These are phyloP conservation scores for Hippopotamus amphibius DNA, from an alignment of 2,113 vertebrate genomes.

Conservation along the genomic window DNA sequence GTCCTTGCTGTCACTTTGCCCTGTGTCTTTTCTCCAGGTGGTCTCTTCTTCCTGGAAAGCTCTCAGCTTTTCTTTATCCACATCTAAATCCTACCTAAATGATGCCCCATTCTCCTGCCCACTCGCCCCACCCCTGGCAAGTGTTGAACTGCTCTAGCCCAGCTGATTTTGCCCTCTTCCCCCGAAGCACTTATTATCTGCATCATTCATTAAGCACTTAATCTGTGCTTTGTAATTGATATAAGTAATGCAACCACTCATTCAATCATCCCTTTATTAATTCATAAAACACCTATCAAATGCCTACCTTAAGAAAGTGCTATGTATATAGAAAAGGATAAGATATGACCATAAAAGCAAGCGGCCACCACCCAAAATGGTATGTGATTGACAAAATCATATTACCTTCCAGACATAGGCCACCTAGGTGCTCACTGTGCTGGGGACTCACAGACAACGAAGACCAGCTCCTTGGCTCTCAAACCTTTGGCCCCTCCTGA, in stretches of 20 bases:
- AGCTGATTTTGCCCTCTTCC: not conserved
- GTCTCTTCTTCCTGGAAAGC: not conserved
- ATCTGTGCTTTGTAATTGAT: not conserved
- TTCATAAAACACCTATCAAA: not conserved
- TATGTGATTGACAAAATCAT: not conserved
- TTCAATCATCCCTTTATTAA: not conserved
- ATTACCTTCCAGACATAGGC: not conserved
- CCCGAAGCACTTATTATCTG: not conserved
- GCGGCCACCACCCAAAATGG: not conserved
- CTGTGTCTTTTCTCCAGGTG: not conserved
- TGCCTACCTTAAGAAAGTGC: not conserved
- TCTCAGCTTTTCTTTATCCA: not conserved
- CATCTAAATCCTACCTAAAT: not conserved
- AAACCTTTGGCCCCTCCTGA: not conserved
- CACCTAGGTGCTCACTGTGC: not conserved
- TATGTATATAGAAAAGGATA: not conserved
- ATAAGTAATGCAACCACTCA: not conserved
- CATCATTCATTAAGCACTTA: not conserved
- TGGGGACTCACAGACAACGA: not conserved
- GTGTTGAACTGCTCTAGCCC: not conserved
- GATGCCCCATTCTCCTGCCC: not conserved
- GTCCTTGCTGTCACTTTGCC: not conserved
- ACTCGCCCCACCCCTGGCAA: not conserved
- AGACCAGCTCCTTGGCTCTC: not conserved
- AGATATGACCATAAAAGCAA: not conserved